A percentile compares a stretch with the other conserved stretches of the same genome.
Evolutionary conservation across 2,113 vertebrate genomes (phyloP).

Genomic region (Triplophysa dalaica): DNA sequence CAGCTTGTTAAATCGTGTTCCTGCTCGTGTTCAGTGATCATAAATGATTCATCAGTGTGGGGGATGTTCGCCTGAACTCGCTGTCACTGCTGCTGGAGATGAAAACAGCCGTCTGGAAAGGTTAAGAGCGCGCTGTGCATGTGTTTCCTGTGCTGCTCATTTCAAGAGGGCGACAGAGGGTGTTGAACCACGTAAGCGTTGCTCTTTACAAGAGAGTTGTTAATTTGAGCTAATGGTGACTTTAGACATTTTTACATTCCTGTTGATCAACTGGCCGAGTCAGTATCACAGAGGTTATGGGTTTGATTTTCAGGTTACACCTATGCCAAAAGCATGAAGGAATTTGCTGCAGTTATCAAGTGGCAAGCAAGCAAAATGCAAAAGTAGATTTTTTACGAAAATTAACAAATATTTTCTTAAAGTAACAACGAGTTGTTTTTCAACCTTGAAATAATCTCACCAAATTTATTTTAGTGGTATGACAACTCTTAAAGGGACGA

Average conservation of each 20-base stretch:
- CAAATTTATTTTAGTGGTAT: no score
- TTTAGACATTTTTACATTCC: neutral
- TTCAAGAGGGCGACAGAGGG: neutral
- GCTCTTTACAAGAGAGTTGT: neutral
- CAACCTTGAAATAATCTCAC: no score
- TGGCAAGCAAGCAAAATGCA: no score
- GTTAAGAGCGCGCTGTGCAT: neutral
- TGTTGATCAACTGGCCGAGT: no score
- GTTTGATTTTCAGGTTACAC: no score
- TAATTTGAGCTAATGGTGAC: neutral
- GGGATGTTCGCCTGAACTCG: conserved; percentile 1
- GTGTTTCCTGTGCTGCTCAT: neutral
- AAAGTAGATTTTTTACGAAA: no score
- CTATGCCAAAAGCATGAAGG: no score
- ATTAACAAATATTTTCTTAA: no score
- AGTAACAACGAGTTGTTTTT: no score
- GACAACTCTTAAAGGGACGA: no score
- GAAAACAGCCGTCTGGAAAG: neutral
- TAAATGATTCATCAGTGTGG: conserved; percentile 6
- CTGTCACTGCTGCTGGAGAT: neutral
- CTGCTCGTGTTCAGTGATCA: neutral
- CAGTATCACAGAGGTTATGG: no score
- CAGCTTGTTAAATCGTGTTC: conserved; percentile 1
- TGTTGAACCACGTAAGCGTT: neutral
- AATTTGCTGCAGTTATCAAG: no score